Base-by-base conservation (phyloP, 1,140 invertebrate genomes). In the Vollenhovia emeryi region DNA sequence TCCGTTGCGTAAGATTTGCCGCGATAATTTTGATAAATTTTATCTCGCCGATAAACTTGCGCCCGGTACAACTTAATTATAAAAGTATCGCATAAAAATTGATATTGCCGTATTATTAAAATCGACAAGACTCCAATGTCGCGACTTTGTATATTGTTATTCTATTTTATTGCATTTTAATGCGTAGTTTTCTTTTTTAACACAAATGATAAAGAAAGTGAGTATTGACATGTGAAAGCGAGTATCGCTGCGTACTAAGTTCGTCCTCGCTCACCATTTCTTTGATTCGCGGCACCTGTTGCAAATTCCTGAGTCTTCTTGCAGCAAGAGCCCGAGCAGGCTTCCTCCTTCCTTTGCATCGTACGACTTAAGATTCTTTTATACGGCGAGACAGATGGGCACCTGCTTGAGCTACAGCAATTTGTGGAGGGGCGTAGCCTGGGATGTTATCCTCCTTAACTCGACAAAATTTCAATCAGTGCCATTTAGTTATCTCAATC, bases 271-370 rank as follows among this genome's bases (percentile, higher is more conserved):
- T 73, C 24, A 40, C 24, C 48, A 43, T 73, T 82, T 82, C 66
- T 73, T 40, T 27, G 78, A 82, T 82, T 82, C 66, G 66, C 50
- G 78, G 87, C 91, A 92, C 91, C 91, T 92, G 91, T 90, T 90
- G 86, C 90, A 30, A 86, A 71, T 66, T 85, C 83, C 75, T 84
- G 80, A 86, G 80, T 69, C 43, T 50, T 45, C 66, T 71, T 57
- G 50, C 64, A 21, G 64, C 15, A 55, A 71, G 62, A 66, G 24
- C 48, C 36, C 21, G 76, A 50, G 24, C 66, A 73, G 24, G 50
- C 50, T 57, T 73, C 30, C 50, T 82, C 52, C 36, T 82, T 73
- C 24, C 50, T 57, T 80, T 82, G 5, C 50, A 69, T 68, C 40
- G 48, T 80, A 57, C 64, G 66, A 73, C 66, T 73, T 82, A 33